These are phyloP conservation scores for Perodicticus potto DNA, from an alignment of 2,797 vertebrate species.

Conservation along the genomic window DNA sequence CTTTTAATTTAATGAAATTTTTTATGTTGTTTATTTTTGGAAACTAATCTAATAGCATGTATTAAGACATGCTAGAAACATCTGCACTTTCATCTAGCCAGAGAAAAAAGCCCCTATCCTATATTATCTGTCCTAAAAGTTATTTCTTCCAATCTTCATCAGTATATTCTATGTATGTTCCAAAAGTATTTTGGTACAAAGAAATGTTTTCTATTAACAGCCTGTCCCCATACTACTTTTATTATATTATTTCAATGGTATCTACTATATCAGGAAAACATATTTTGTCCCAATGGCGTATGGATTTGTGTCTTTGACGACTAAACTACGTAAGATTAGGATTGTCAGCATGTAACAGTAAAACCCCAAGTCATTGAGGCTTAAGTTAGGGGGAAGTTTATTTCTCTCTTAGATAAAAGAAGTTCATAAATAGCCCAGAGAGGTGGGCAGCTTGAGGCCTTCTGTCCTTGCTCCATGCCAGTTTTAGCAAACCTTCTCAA, in stretches of 20 bases:
- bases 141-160: conserved; percentile 2
- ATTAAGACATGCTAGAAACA: not conserved
- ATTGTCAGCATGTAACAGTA: not conserved
- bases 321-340: not conserved
- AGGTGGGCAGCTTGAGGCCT: not conserved
- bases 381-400: not conserved
- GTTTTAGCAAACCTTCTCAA: not conserved
- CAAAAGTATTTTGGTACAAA: not conserved
- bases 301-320: not conserved
- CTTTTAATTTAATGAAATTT: not conserved
- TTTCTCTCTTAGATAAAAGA: not conserved
- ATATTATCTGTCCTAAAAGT: not conserved
- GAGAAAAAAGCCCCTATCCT: not conserved
- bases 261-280: not conserved
- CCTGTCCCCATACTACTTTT: not conserved
- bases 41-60: not conserved
- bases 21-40: conserved; percentile 33
- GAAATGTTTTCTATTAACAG: not conserved
- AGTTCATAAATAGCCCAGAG: not conserved
- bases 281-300: not conserved
- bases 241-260: not conserved
- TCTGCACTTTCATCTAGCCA: not conserved
- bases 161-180: not conserved
- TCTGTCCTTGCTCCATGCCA: not conserved
- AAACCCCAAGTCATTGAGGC: not conserved